Percentiles rank a stretch among this genome's conserved stretches.
Conservation (phyloP, 2,888 invertebrate species). For the Agrenia bidenticulata region DNA sequence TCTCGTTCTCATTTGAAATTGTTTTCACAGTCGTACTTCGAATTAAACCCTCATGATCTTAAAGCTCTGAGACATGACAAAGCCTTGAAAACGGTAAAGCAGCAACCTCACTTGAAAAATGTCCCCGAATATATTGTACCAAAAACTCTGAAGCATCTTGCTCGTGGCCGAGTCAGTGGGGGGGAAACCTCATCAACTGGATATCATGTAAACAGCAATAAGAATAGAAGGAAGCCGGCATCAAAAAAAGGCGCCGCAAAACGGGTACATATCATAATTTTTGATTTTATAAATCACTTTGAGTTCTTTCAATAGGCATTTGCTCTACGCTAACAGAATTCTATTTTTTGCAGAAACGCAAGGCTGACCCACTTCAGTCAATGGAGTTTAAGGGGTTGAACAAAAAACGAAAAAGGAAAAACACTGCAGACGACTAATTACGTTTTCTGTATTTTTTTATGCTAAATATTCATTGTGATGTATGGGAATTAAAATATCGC, state of each 20-base stretch:
- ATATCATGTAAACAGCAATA: slow-evolving; percentile 25
- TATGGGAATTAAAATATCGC: too few species aligned
- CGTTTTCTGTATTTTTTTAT: too few species aligned
- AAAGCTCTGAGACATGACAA: slow-evolving; percentile 82
- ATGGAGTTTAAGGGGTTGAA: slow-evolving; percentile 65
- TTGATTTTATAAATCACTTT: neutral
- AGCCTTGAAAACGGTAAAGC: slow-evolving; percentile 77
- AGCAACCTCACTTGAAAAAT: slow-evolving; percentile 81
- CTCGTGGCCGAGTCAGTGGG: slow-evolving; percentile 57
- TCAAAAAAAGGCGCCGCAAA: slow-evolving; percentile 12
- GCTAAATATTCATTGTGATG: too few species aligned
- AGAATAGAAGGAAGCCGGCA: slow-evolving; percentile 17
- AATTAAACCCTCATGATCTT: slow-evolving; percentile 85
- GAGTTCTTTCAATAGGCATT: too few species aligned
- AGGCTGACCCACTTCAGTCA: slow-evolving; percentile 68
- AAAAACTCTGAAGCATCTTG: slow-evolving; percentile 69
- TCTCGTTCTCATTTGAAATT: neutral
- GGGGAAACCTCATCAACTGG: neutral
- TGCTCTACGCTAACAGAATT: too few species aligned
- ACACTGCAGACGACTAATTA: neutral
- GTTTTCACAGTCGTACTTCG: slow-evolving; percentile 74
- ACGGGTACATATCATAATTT: slow-evolving; percentile 14
- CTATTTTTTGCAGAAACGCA: slow-evolving; percentile 62
- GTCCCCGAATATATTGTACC: slow-evolving; percentile 92
- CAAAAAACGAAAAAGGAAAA: slow-evolving; percentile 55